Evolutionary conservation across 2,888 invertebrate species (phyloP).

Genomic region (Netelia inedita): DNA sequence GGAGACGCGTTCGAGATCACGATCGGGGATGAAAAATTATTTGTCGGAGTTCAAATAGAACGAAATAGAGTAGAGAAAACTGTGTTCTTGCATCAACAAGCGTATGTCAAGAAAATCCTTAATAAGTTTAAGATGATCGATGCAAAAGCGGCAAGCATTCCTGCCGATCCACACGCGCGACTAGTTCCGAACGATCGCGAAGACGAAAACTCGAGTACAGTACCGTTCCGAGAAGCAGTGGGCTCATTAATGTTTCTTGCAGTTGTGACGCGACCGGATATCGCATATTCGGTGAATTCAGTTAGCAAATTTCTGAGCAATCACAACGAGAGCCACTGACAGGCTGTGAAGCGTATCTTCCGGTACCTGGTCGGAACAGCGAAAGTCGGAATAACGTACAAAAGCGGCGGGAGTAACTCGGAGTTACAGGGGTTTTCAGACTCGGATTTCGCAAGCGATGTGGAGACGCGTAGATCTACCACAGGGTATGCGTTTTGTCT

Average conservation of each 20-base stretch:
- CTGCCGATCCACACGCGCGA: constrained; percentile 54
- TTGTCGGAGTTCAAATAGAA: constrained; percentile 34
- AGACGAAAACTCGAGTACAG: constrained; percentile 43
- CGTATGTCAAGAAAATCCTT: constrained; percentile 37
- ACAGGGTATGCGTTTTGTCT: constrained; percentile 61
- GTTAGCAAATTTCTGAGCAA: constrained; percentile 55
- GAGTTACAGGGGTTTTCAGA: constrained; percentile 61
- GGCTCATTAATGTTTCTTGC: constrained; percentile 60
- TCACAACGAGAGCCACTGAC: constrained; percentile 51
- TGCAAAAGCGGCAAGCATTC: constrained; percentile 64
- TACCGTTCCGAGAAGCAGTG: constrained; percentile 62
- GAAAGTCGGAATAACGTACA: constrained; percentile 48
- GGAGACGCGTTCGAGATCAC: constrained; percentile 5
- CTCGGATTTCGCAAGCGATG: constrained; percentile 63
- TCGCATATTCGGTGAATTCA: constrained; percentile 56
- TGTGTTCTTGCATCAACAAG: constrained; percentile 33
- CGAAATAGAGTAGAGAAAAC: constrained; percentile 27
- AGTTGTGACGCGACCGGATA: constrained; percentile 57
- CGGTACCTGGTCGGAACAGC: constrained; percentile 55
- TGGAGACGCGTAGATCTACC: constrained; percentile 61
- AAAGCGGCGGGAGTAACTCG: constrained; percentile 52
- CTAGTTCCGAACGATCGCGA: constrained; percentile 45
- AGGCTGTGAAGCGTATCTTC: constrained; percentile 62
- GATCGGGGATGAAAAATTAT: neutral
- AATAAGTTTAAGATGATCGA: constrained; percentile 66